phyloP scores from a whole-genome alignment of 2,797 vertebrate genomes.

The Catharus ustulatus region DNA sequence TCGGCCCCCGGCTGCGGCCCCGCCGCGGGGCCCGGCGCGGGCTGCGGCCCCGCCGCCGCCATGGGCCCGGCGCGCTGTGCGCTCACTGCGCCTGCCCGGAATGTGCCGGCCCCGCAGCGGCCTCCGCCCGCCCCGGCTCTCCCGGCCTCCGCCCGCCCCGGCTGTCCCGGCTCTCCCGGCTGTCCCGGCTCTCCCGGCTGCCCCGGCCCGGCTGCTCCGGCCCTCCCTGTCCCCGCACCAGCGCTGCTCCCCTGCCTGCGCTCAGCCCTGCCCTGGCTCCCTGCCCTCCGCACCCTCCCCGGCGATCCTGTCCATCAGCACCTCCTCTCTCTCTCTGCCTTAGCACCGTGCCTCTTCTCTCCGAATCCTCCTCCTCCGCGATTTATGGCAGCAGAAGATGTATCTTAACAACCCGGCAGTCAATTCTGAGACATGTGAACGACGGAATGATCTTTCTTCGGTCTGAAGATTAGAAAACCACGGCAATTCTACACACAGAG shows the following conservation, averaged over 20 bases:
- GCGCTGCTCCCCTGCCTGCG: neutral
- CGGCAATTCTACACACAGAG: neutral
- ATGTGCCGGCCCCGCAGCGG: neutral
- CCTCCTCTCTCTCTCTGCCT: neutral
- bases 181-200: too few relatives aligned
- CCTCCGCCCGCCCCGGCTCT: neutral
- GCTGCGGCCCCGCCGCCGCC: neutral
- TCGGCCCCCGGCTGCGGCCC: neutral
- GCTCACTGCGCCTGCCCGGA: slow-evolving; percentile 31
- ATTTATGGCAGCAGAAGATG: neutral
- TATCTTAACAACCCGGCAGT: neutral
- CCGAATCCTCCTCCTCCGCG: neutral
- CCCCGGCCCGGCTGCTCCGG: neutral
- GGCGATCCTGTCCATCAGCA: neutral
- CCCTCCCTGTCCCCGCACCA: too few relatives aligned
- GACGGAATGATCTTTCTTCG: neutral
- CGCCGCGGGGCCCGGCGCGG: neutral
- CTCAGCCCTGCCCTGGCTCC: neutral
- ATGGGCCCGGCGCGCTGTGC: neutral
- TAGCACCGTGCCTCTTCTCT: neutral
- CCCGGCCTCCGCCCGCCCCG: neutral
- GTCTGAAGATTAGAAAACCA: neutral
- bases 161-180: too few relatives aligned
- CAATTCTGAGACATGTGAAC: neutral
- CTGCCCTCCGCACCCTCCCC: neutral